Evolutionary conservation across 2,797 vertebrate genomes (phyloP), one percentile per base, ranked within the genome.

Genomic region (Liasis olivaceus): DNA sequence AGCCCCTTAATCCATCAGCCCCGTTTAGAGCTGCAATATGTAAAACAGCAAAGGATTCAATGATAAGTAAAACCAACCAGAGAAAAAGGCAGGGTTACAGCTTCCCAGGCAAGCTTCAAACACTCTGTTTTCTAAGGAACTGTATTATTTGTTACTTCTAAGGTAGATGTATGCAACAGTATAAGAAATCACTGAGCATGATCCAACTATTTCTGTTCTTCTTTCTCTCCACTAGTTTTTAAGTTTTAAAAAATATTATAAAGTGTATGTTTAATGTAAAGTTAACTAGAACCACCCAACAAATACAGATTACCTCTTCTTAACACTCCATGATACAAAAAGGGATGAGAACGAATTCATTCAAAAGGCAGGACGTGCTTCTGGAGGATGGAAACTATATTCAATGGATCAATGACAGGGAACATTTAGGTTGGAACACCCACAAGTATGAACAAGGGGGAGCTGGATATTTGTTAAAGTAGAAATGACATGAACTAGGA

Each of bases 61-160:
- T 69, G 42, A 90, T 89, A 90, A 92, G 59, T 93, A 93, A 95
- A 93, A 93, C 92, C 93, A 91, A 95, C 89, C 84, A 90, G 63
- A 92, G 89, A 92, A 92, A 93, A 90, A 91, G 1, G 0, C 22
- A 20, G 20, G 94, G 89, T 85, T 91, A 81, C 95, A 8, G 51
- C 51, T 91, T 87, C n/a, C 87, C 51, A 95, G 93, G 72, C n/a
- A 95, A 64, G 90, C 95, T 96, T 88, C 91, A 89, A 95, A 93
- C 86, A 89, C 89, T 95, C 12, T 22, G 15, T 28, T 28, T 84
- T 42, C 24, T 51, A 47, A 13, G 58, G 36, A 22, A 13, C 56
- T 24, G 26, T 56, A 84, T 8, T 81, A 59, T 28, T 85, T 90
- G 17, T 62, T 63, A 42, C 36, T 88, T 63, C 59, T 26, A 63